phyloP scores from a whole-genome alignment of 2,797 vertebrate genomes.

The Anabas testudineus region DNA sequence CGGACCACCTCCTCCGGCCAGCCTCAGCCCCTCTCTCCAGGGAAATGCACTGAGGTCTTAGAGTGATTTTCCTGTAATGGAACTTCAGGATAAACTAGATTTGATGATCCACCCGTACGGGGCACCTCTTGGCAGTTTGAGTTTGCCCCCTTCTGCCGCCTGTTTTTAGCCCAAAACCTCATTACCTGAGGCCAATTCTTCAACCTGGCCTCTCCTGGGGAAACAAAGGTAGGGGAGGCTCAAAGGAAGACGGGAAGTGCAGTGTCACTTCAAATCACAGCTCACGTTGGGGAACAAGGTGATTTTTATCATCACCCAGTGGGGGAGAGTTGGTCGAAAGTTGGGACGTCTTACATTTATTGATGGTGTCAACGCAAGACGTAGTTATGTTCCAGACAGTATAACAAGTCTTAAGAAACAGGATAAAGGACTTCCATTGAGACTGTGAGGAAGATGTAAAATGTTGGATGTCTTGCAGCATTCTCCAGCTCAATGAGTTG shows the following conservation, averaged over 20 bases:
- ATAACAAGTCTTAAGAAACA: too few species aligned
- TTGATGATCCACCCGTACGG: conserved; percentile 60
- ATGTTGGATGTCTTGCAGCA: too few species aligned
- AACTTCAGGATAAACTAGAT: conserved; percentile 76
- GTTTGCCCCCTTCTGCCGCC: conserved; percentile 15
- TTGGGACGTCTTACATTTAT: not conserved
- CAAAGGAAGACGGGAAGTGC: conserved; percentile 57
- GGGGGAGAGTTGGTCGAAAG: conserved; percentile 9
- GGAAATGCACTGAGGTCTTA: conserved; percentile 66
- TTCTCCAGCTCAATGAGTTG: too few species aligned
- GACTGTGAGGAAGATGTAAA: too few species aligned
- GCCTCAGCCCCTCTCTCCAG: conserved; percentile 6
- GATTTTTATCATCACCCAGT: conserved; percentile 24
- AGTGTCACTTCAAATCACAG: conserved; percentile 58
- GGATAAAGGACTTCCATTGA: too few species aligned
- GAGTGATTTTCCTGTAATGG: conserved; percentile 67
- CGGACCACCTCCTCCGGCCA: conserved; percentile 32
- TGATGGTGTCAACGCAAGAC: not conserved
- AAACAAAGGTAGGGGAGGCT: conserved; percentile 22
- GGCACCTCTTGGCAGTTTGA: conserved; percentile 31
- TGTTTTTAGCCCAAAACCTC: conserved; percentile 53
- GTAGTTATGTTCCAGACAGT: too few species aligned
- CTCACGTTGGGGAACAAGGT: conserved; percentile 14
- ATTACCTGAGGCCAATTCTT: conserved; percentile 60
- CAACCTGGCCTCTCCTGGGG: conserved; percentile 18